phyloP scores from a whole-genome alignment of 1,140 invertebrate genomes.

The Drosophila ercepeae region DNA sequence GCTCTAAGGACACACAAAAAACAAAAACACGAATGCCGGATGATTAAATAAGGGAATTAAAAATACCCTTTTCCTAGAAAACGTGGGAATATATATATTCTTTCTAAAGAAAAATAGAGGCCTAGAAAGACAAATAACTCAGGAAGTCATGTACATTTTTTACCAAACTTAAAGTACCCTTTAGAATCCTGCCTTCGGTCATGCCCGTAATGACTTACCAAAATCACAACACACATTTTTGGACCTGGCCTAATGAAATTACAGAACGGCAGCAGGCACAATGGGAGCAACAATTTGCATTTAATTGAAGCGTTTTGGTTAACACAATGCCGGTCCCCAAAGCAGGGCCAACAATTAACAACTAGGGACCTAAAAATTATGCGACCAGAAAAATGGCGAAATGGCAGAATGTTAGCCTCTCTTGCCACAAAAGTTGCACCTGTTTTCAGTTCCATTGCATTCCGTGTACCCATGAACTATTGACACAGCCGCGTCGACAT shows the following conservation, averaged over 20 bases:
- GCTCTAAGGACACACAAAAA: not conserved
- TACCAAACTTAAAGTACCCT: not conserved
- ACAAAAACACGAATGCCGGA: not conserved
- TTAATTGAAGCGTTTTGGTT: conserved; percentile 38
- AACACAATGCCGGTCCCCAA: conserved; percentile 12
- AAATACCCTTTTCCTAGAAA: conserved; percentile 18
- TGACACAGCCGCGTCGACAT: conserved; percentile 66
- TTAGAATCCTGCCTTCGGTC: not conserved
- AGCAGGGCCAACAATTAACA: conserved; percentile 24
- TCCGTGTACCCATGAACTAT: conserved; percentile 33
- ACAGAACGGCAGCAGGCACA: conserved; percentile 9
- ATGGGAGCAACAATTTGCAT: conserved; percentile 45
- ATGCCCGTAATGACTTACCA: not conserved
- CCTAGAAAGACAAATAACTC: not conserved
- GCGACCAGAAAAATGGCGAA: conserved; percentile 49
- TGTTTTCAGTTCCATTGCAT: conserved; percentile 48
- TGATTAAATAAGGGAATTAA: conserved; percentile 20
- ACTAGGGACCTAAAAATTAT: conserved; percentile 50
- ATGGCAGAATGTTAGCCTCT: conserved; percentile 20
- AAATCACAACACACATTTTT: conserved; percentile 14
- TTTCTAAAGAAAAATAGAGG: not conserved
- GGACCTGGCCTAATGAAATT: conserved; percentile 30
- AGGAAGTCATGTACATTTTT: not conserved
- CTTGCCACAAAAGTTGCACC: conserved; percentile 21
- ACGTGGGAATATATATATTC: not conserved